Percentiles rank a stretch among this genome's conserved stretches.
Evolutionary conservation across 1,140 invertebrate species (phyloP).

Genomic region (Bombus impatiens): DNA sequence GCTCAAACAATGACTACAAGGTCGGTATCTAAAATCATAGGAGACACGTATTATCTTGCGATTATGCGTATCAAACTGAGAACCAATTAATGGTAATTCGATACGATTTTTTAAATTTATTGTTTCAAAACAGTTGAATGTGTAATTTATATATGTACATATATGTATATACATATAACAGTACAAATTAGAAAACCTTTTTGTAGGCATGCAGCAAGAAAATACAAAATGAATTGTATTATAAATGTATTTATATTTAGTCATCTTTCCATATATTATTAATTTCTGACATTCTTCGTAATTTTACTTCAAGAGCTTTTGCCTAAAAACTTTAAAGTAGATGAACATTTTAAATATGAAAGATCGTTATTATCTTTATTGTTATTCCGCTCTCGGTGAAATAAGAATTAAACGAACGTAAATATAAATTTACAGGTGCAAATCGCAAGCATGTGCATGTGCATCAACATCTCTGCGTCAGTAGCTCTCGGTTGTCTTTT

Average conservation of each 20-base stretch:
- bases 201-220: not conserved
- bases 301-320: too few species aligned
- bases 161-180: not conserved
- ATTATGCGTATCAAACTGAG: not conserved
- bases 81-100: not conserved
- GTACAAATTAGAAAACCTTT: not conserved
- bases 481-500: slow-evolving; percentile 90
- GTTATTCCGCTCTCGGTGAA: not conserved
- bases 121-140: not conserved
- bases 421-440: slow-evolving; percentile 85
- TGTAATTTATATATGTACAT: not conserved
- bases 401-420: not conserved
- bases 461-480: slow-evolving; percentile 89
- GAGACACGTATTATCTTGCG: not conserved
- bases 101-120: not conserved
- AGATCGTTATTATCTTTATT: not conserved
- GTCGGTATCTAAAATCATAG: slow-evolving; percentile 65
- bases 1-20: slow-evolving; percentile 86
- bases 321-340: too few species aligned
- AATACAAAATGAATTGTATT: slow-evolving; percentile 3
- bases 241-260: not conserved
- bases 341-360: too few species aligned
- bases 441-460: slow-evolving; percentile 90
- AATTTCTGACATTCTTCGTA: too few species aligned
- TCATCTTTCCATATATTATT: not conserved